Base-by-base conservation (phyloP, 2,113 vertebrate genomes). In the Lepus europaeus region DNA sequence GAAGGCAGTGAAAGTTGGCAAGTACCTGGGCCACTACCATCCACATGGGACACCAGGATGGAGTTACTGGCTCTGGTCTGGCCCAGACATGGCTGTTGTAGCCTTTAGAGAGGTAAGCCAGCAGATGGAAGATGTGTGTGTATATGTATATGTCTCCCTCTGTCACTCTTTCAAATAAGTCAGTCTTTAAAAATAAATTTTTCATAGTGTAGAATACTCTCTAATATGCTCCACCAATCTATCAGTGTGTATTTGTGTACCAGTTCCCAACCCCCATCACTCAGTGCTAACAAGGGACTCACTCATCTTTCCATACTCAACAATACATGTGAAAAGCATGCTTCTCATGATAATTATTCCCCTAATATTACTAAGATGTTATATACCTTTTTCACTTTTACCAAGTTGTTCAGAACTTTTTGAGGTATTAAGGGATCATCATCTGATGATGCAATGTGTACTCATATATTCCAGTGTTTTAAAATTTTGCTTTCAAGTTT, bases 331-430 rank as follows among this genome's bases (percentile, higher is more conserved):
- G 45, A 45, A 81, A 85, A 87, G 74, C 74, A 90, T 22, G 10
- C 53, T 86, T 90, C 39, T 78, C 27, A 19, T 59, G 4, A 81
- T 25, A 88, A 84, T 23, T 53, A 36, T 29, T 53, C 77, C 76
- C 51, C 33, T 78, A 72, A 1, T 23, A 79, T 1, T 36, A 64
- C 45, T 63, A 84, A 49, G 11, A 68, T 33, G 22, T 77, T 31
- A 66, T 25, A 45, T 51, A 33, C 13, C 77, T 51, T 87, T 83
- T 56, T 64, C 51, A 77, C 22, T 88, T 89, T 78, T 36, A 0
- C n/a, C n/a, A 49, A 89, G 80, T 68, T 81, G 68, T 89, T 68
- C 73, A 95, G 36, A 89, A n/a, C 31, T 36, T 70, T 17, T 16
- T 51, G 49, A 90, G 33, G 0, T 80, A 19, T 64, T 64, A 89